Percentiles rank a stretch among this genome's conserved stretches.
Conservation (phyloP, 2,888 invertebrate genomes). For the Drosophila barbarae region DNA sequence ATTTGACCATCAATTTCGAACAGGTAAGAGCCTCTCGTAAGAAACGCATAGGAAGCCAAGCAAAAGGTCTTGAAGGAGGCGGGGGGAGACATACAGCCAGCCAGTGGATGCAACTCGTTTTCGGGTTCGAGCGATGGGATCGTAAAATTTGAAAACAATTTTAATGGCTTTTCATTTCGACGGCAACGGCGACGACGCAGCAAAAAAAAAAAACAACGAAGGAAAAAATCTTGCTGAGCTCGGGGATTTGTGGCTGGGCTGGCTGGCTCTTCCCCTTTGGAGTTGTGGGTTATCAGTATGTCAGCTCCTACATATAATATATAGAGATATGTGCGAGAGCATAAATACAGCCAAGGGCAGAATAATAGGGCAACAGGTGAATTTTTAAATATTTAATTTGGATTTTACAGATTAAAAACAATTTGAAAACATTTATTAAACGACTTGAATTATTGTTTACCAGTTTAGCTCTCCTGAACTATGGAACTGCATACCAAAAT, state of each 20-base stretch:
- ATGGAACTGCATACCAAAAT: no score
- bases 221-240: constrained; percentile 61
- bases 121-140: constrained; percentile 46
- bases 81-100: background rate
- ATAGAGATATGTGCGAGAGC: constrained; percentile 18
- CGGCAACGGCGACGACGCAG: constrained; percentile 24
- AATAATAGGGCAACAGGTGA: background rate
- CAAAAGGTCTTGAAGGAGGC: constrained; percentile 6
- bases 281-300: constrained; percentile 62
- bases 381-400: background rate
- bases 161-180: constrained; percentile 69
- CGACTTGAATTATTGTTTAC: background rate
- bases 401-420: background rate
- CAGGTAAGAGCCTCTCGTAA: constrained; percentile 85
- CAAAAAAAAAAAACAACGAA: constrained; percentile 33
- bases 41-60: constrained; percentile 23
- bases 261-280: constrained; percentile 42
- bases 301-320: constrained; percentile 33
- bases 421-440: background rate
- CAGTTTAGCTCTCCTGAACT: accelerated
- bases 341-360: background rate
- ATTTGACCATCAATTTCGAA: constrained; percentile 96
- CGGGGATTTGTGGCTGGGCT: constrained; percentile 33
- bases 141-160: constrained; percentile 64
- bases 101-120: constrained; percentile 57